Conservation (phyloP, 1,140 invertebrate genomes). For the Drosophila micromelanica region DNA sequence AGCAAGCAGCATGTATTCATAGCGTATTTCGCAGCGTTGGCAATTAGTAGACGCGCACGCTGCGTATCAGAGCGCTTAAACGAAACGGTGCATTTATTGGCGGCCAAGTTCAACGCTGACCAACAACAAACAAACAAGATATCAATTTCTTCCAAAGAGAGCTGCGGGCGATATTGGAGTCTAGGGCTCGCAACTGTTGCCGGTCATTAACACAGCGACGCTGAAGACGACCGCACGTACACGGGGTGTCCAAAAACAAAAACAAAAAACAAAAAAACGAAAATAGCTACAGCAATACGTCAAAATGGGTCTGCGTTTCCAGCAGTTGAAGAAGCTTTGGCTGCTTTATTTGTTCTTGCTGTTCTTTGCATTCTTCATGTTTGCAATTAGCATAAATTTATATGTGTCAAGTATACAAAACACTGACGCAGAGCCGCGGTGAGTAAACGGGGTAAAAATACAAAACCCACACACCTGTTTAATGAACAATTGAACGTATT, state of each 20-base stretch:
- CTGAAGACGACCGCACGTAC: slow-evolving; percentile 36
- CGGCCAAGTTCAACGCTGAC: slow-evolving; percentile 2
- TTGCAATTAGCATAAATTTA: slow-evolving; percentile 83
- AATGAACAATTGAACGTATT: slow-evolving; percentile 12
- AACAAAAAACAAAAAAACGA: slow-evolving; percentile 23
- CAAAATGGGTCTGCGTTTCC: slow-evolving; percentile 77
- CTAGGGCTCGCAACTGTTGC: slow-evolving; percentile 20
- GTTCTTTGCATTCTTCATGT: slow-evolving; percentile 84
- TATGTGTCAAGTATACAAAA: slow-evolving; percentile 79
- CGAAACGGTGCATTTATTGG: slow-evolving; percentile 5
- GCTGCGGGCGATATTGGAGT: slow-evolving; percentile 8
- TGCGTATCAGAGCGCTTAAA: slow-evolving; percentile 24
- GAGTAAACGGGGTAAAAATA: slow-evolving; percentile 38
- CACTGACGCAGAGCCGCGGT: slow-evolving; percentile 56
- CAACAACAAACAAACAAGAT: slow-evolving; percentile 28
- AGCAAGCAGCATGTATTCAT: slow-evolving; percentile 65
- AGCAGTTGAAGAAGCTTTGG: slow-evolving; percentile 82
- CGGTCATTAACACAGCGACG: slow-evolving; percentile 45
- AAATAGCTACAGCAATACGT: slow-evolving; percentile 13
- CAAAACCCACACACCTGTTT: background rate
- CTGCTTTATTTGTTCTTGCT: slow-evolving; percentile 78
- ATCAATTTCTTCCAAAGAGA: slow-evolving; percentile 36
- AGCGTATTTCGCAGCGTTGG: slow-evolving; percentile 35
- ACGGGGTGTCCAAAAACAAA: slow-evolving; percentile 19
- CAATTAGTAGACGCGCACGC: slow-evolving; percentile 28